Evolutionary conservation across 2,888 invertebrate species (phyloP), one percentile per base, ranked within the genome.

Genomic region (Mactromeris polynyma): DNA sequence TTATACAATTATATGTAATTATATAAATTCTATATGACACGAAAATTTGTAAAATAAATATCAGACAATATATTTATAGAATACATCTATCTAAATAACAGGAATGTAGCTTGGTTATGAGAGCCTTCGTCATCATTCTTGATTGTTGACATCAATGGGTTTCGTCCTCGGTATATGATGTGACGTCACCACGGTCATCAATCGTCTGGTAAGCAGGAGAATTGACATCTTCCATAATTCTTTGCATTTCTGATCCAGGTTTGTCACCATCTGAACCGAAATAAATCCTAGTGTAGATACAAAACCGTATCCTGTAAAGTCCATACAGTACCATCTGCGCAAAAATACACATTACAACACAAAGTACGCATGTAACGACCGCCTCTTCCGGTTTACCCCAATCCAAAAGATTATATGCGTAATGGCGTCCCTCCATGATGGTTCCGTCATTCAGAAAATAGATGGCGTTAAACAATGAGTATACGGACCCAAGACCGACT

Each of bases 371-470:
- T 9, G 95, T 96, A n/a, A 95, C 92, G 83, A 96, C 93, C 6
- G 96, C 95, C 90, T 95, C 94, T 1, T 93, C 93, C 0, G 96
- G 96, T 85, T 94, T 93, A 73, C 93, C 90, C 96, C 96, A 96
- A 93, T 96, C 95, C 87, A 96, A 90, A 77, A 96, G 93, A 88
- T 95, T 95, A 90, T 96, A 96, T 6, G 94, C 95, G 82, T 95
- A 95, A 89, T 94, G 95, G 79, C 94, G 93, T 2, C 95, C 95
- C n/a, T 94, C 91, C 31, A 94, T 89, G 78, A 95, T 93, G 14
- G 94, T 94, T 4, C 95, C 96, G 73, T 95, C 94, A 88, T 95
- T 95, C 81, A 95, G 94, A 93, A 96, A 96, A 91, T 96, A 96
- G 82, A 95, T 64, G 83, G 95, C 95, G 92, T 96, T 96, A 93